A percentile compares a stretch with the other conserved stretches of the same genome.
Evolutionary conservation across 2,113 vertebrate genomes (phyloP).

Genomic region (Nansenia antarctica): DNA sequence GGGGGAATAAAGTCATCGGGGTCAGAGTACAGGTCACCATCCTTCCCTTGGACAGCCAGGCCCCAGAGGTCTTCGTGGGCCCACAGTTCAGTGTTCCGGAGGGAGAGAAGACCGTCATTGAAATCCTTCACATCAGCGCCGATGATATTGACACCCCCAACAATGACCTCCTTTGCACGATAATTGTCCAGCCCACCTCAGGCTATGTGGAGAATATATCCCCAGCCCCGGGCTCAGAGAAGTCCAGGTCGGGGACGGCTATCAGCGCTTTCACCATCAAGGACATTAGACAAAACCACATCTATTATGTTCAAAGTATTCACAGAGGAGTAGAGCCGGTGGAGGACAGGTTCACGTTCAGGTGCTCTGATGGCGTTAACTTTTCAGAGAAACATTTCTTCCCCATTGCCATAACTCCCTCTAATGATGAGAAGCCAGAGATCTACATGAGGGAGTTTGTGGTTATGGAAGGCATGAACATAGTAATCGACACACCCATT

Average conservation of each 20-base stretch:
- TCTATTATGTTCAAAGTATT: constrained; percentile 92
- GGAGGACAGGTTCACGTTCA: constrained; percentile 89
- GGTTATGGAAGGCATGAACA: constrained; percentile 94
- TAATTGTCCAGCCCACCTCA: constrained; percentile 84
- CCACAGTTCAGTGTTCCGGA: constrained; percentile 82
- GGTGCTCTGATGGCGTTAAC: constrained; percentile 93
- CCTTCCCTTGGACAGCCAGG: constrained; percentile 90
- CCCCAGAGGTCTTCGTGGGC: constrained; percentile 81
- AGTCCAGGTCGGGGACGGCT: constrained; percentile 87
- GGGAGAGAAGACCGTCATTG: constrained; percentile 82
- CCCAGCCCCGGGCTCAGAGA: constrained; percentile 94
- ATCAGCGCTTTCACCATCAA: constrained; percentile 90
- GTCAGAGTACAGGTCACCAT: constrained; percentile 86
- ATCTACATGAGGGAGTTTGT: constrained; percentile 88
- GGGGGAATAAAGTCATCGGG: constrained; percentile 80
- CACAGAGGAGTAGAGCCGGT: constrained; percentile 88
- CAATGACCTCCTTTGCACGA: constrained; percentile 91
- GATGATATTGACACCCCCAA: constrained; percentile 84
- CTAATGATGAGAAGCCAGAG: constrained; percentile 91
- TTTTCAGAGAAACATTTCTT: constrained; percentile 87
- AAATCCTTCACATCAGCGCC: constrained; percentile 76
- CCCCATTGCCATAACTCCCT: constrained; percentile 82
- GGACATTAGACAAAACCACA: constrained; percentile 83
- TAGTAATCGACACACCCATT: constrained; percentile 86
- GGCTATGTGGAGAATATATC: constrained; percentile 95